Base-by-base conservation (phyloP, 2,113 vertebrate species). In the Planiliza haematocheilus region DNA sequence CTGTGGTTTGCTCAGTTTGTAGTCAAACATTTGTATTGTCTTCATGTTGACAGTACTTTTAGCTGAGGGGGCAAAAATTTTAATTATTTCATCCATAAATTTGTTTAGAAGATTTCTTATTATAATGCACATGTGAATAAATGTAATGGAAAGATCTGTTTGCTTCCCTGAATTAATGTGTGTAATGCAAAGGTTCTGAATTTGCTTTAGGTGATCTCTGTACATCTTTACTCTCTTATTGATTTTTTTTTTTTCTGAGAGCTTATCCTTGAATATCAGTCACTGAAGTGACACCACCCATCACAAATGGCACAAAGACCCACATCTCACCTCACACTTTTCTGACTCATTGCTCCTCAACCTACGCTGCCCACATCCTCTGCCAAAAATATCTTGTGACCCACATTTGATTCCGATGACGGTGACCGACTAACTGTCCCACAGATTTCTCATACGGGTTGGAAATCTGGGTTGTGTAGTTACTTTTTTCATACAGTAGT, bases 351-450 rank as follows among this genome's bases (percentile, higher is more conserved):
- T 70, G 58, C 53, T 62, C 43, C 18, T 21, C 37, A 45, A 43
- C 64, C 18, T 38, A 43, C n/a, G 2, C 46, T 16, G n/a, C 42
- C 69, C 50, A 41, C 55, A 58, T 20, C 21, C 46, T 52, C 38
- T 68, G 53, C 60, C 57, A 68, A 60, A 30, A 77, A 60, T 55
- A 17, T 42, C 59, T 48, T 45, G 20, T 75, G 82, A 66, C 77
- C 62, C 58, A 77, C 45, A 77, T 70, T 73, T 59, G 48, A 52
- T 42, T 66, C 41, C 7, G 34, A 52, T 17, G 37, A 11, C 63
- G 18, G 12, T 37, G 58, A 59, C 36, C 20, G 37, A 70, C 48
- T 60, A 24, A 73, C 43, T 0, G 4, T 58, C 41, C 38, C 60
- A 52, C 48, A 68, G 9, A 51, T 70, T 66, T 63, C 16, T 68